These are phyloP conservation scores for Campoplex nolae DNA, from an alignment of 2,888 invertebrate species.

Conservation along the genomic window DNA sequence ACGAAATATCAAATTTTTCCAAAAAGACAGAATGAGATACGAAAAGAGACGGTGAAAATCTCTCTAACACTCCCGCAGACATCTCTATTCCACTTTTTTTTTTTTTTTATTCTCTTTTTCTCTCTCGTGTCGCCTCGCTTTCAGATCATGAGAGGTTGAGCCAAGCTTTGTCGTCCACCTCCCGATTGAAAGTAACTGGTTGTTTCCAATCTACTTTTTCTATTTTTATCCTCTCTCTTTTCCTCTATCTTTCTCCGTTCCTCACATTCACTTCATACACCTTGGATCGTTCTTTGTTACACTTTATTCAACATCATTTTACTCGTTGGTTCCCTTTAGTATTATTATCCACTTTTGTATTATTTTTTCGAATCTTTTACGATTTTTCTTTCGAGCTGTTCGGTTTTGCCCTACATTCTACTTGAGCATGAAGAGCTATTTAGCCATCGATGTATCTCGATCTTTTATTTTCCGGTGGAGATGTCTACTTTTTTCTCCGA, in stretches of 20 bases:
- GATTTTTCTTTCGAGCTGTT: not conserved
- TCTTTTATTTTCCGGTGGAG: conserved; percentile 11
- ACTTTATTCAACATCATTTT: conserved; percentile 1
- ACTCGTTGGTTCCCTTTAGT: not conserved
- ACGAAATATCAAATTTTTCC: not conserved
- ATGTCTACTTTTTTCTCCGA: conserved; percentile 24
- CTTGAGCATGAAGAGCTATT: not conserved
- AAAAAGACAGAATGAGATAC: not conserved
- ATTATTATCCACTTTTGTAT: not conserved
- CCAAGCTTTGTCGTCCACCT: not conserved
- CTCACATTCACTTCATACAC: not conserved
- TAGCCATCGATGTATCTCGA: conserved; percentile 8
- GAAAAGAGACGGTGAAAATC: not conserved
- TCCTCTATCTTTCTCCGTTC: conserved; percentile 16
- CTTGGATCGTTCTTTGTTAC: not conserved
- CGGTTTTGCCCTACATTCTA: not conserved
- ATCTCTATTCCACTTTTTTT: not conserved
- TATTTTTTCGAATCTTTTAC: not conserved
- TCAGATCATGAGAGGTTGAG: not conserved
- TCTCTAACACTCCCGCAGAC: conserved; percentile 7
- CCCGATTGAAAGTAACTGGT: conserved; percentile 9
- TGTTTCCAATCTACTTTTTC: not conserved
- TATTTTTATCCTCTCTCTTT: not conserved
- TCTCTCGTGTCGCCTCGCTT: not conserved
- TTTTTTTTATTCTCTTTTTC: not conserved